These are phyloP conservation scores for Tragelaphus eurycerus DNA, from an alignment of 2,797 vertebrate species.

Conservation along the genomic window DNA sequence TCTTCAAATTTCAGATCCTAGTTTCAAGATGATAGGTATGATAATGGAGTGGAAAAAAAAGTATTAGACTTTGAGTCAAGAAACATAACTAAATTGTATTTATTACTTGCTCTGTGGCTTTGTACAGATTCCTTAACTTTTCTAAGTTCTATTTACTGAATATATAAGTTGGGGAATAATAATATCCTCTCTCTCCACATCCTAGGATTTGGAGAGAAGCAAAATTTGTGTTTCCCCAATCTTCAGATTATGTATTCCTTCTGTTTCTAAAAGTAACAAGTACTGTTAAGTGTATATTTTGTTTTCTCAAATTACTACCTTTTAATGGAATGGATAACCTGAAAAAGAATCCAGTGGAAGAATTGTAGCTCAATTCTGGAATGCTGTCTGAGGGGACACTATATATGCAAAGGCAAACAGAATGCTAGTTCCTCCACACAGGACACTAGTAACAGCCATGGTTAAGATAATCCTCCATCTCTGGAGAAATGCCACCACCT, in stretches of 20 bases:
- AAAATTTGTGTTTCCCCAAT: not conserved
- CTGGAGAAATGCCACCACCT: not conserved
- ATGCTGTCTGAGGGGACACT: not conserved
- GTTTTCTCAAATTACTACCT: constrained; percentile 22
- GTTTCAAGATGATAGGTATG: not conserved
- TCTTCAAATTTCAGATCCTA: constrained; percentile 19
- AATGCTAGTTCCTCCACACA: not conserved
- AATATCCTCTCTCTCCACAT: not conserved
- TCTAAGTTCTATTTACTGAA: constrained; percentile 10
- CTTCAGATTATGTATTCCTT: constrained; percentile 24
- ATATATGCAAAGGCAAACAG: not conserved
- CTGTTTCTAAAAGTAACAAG: constrained; percentile 25
- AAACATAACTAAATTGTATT: not conserved
- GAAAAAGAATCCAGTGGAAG: not conserved
- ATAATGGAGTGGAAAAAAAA: not conserved
- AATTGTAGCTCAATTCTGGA: not conserved
- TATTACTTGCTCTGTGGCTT: not conserved
- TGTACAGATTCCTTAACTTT: not conserved
- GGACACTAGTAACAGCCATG: not conserved
- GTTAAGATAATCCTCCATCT: not conserved
- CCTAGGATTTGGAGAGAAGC: not conserved
- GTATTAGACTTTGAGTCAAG: not conserved
- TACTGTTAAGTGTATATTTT: not conserved
- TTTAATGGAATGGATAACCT: not conserved
- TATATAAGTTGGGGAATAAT: not conserved